phyloP scores from a whole-genome alignment of 2,797 vertebrate species.

The Alcedo quadribrachys region DNA sequence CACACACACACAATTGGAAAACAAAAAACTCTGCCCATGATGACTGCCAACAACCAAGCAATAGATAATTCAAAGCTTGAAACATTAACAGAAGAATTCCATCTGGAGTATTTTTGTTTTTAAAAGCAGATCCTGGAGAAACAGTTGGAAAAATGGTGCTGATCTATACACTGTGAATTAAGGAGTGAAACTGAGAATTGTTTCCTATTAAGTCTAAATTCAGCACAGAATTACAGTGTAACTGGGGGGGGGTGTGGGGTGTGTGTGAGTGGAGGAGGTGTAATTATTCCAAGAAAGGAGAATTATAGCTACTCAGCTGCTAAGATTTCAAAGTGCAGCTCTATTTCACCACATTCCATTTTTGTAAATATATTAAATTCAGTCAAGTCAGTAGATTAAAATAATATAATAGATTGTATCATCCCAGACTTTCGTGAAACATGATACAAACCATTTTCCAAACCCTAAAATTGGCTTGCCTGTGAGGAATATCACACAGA shows the following conservation, averaged over 20 bases:
- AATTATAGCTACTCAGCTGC: constrained; percentile 15
- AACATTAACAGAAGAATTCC: background rate
- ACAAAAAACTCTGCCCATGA: background rate
- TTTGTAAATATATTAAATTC: constrained; percentile 28
- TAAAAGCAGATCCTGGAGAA: background rate
- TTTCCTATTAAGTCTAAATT: constrained; percentile 33
- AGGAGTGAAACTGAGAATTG: background rate
- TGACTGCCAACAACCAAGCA: background rate
- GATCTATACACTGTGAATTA: background rate
- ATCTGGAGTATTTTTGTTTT: background rate
- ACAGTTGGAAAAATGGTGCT: background rate
- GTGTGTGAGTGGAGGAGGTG: constrained; percentile 6
- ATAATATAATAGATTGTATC: constrained; percentile 3
- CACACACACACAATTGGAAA: background rate
- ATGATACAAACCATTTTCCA: background rate
- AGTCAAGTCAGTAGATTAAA: constrained; percentile 15
- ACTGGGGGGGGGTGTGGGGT: no score
- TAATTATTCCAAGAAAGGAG: constrained; percentile 34
- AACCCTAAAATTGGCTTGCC: background rate
- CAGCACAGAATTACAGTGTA: constrained; percentile 4
- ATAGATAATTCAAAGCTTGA: background rate
- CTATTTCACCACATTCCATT: background rate
- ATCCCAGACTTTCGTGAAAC: constrained; percentile 1
- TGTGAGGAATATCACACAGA: background rate
- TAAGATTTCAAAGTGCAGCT: background rate